Percentiles rank a stretch among this genome's conserved stretches.
Conservation (phyloP, 2,113 vertebrate species). For the Muntiacus muntjak region DNA sequence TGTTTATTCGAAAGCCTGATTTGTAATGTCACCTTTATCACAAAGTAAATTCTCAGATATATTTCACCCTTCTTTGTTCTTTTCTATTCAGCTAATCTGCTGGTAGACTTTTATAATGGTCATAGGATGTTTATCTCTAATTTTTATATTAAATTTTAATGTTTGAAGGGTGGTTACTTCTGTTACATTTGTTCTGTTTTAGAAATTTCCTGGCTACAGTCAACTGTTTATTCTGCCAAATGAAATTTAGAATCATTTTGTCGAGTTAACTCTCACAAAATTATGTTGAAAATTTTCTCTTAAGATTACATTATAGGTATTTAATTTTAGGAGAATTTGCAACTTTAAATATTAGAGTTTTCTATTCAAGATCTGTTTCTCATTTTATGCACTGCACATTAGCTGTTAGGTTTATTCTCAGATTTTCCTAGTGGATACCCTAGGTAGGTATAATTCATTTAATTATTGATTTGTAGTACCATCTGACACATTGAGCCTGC, state of each 20-base stretch:
- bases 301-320: neutral
- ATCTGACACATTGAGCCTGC: neutral
- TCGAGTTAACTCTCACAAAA: neutral
- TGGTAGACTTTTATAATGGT: neutral
- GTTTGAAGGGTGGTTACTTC: neutral
- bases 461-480: neutral
- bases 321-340: neutral
- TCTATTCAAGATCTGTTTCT: neutral
- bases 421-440: neutral
- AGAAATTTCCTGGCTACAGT: neutral
- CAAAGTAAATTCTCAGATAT: neutral
- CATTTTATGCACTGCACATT: neutral
- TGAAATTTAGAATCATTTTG: slow-evolving; percentile 29
- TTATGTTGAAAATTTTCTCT: neutral
- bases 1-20: neutral
- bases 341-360: neutral
- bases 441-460: neutral
- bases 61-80: neutral
- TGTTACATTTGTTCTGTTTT: neutral
- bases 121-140: neutral
- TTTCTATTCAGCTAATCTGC: neutral
- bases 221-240: neutral
- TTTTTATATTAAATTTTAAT: neutral
- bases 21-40: neutral
- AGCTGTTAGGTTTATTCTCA: neutral